phyloP scores from a whole-genome alignment of 1,140 invertebrate species.

The Drosophila pruinosa region DNA sequence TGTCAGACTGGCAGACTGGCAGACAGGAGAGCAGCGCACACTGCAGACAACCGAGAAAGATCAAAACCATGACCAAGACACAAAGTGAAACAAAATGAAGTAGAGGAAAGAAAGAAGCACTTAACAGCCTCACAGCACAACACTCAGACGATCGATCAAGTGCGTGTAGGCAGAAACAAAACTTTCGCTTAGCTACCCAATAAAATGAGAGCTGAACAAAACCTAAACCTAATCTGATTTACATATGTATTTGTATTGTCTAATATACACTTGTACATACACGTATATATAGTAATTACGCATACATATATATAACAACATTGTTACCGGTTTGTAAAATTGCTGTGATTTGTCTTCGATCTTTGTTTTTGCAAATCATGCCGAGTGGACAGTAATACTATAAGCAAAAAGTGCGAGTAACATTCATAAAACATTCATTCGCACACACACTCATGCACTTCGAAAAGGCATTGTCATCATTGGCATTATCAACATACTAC shows the following conservation, averaged over 20 bases:
- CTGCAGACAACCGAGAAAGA: background rate
- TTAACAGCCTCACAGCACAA: constrained; percentile 37
- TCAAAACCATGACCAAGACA: constrained; percentile 23
- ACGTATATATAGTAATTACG: background rate
- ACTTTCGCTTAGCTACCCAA: constrained; percentile 37
- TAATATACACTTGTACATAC: background rate
- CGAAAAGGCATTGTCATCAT: background rate
- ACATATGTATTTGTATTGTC: no score
- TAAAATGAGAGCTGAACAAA: background rate
- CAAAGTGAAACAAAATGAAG: background rate
- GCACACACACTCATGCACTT: background rate
- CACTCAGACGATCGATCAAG: constrained; percentile 51
- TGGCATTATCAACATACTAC: background rate
- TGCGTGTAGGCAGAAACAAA: constrained; percentile 12
- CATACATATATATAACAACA: no score
- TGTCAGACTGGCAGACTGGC: constrained; percentile 23
- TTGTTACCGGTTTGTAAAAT: constrained; percentile 33
- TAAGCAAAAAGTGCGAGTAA: constrained; percentile 6
- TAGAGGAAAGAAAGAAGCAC: constrained; percentile 33
- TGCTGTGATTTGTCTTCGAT: constrained; percentile 28
- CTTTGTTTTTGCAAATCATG: constrained; percentile 59
- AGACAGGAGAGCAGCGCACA: background rate
- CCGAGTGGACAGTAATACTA: constrained; percentile 42
- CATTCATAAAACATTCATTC: background rate
- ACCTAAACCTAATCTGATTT: background rate